Percentiles rank a stretch among this genome's conserved stretches.
Conservation (phyloP, 2,113 vertebrate species). For the Gavia stellata region DNA sequence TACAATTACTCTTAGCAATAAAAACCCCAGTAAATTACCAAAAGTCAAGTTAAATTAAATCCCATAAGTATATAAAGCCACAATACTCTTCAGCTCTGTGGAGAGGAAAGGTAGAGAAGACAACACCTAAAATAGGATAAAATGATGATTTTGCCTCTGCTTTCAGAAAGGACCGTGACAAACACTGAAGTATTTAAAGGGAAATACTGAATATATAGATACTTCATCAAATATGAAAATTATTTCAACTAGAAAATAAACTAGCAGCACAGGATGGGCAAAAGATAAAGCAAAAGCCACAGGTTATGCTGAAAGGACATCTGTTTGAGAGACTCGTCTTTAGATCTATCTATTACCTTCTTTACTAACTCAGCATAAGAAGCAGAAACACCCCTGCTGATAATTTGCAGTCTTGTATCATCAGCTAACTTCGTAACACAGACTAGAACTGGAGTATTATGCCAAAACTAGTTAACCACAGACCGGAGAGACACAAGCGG, state of each 20-base stretch:
- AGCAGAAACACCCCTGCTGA: not conserved
- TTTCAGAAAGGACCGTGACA: not conserved
- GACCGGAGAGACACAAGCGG: not conserved
- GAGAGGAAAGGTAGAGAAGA: not conserved
- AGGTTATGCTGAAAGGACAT: not conserved
- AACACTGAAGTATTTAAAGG: not conserved
- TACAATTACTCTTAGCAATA: not conserved
- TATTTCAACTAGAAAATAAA: not conserved
- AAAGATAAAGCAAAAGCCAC: not conserved
- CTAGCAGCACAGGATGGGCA: not conserved
- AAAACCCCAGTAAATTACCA: not conserved
- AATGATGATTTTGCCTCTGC: not conserved
- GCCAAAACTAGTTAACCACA: not conserved
- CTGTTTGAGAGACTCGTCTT: not conserved
- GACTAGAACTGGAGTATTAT: not conserved
- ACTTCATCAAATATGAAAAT: not conserved
- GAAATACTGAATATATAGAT: not conserved
- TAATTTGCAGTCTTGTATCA: not conserved
- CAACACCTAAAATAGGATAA: not conserved
- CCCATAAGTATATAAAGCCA: not conserved
- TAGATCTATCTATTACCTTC: not conserved
- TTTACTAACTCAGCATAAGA: not conserved
- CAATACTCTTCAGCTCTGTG: not conserved
- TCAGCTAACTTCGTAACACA: not conserved
- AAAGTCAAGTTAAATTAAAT: not conserved